Evolutionary conservation across 2,888 invertebrate genomes (phyloP), one percentile per base, ranked within the genome.

Genomic region (Eupithecia abbreviata): DNA sequence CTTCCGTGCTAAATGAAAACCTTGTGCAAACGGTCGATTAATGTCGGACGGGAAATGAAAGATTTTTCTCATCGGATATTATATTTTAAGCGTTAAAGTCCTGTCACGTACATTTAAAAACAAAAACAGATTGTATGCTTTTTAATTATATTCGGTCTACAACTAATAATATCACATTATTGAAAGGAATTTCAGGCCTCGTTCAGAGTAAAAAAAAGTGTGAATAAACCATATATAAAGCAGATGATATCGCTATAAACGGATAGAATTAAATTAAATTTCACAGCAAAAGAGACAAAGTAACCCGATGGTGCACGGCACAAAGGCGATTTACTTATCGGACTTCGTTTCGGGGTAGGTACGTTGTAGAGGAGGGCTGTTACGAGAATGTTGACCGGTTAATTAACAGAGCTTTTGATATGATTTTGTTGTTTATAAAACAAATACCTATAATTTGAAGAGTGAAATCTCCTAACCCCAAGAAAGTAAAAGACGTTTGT

Each of bases 1-100:
- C 90, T 90, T 89, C 85, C 80, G 90, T 88, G 86, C 89, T 89
- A 90, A 93, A 92, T 91, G 89, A 91, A 92, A 90, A 85, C 86
- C 86, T 90, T 85, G 89, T 85, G 87, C 89, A 91, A 89, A 87
- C 88, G 87, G 85, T 85, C 90, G 89, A 91, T 91, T 91, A 90
- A 87, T 87, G 82, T 84, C 83, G 85, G 83, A 82, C 84, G 82
- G 82, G 82, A 85, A 88, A 87, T 86, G 82, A 71, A 84, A 85
- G 79, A 85, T 82, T 77, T 82, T 84, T 42, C 83, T 79, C 78
- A 82, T 81, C 77, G 77, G 80, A 81, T 84, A 86, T 73, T 68
- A n/a, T n/a, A 42, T 66, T 68, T n/a, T 45, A 10, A 18, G 2
- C 43, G 45, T n/a, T 45, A 43, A n/a, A 43, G 13, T 67, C 43